Conservation (phyloP, 2,797 vertebrate genomes). For the Gambelia wislizenii region DNA sequence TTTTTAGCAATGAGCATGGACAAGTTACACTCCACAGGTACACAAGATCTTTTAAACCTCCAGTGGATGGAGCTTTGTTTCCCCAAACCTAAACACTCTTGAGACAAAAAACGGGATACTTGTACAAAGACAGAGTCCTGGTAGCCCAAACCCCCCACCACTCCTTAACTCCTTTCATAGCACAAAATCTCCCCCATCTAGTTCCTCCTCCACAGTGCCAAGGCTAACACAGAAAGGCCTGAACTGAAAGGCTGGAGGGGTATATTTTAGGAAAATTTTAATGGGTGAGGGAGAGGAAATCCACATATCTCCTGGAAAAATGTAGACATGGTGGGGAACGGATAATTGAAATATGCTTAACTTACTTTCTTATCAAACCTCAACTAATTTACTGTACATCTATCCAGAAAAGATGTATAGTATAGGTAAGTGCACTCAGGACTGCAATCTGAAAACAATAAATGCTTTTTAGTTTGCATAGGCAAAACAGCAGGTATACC, state of each 20-base stretch:
- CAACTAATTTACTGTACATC: neutral
- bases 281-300: neutral
- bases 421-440: neutral
- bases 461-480: neutral
- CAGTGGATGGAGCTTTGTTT: neutral
- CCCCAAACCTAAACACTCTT: neutral
- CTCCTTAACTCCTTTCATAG: neutral
- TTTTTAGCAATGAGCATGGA: neutral
- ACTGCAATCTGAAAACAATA: neutral
- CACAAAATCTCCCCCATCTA: neutral
- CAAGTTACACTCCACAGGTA: neutral
- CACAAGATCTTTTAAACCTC: neutral
- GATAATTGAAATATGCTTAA: neutral
- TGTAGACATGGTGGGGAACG: neutral
- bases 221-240: fast-evolving
- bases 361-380: neutral
- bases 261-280: neutral
- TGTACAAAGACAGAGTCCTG: fast-evolving
- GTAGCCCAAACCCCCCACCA: fast-evolving
- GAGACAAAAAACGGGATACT: neutral
- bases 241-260: fast-evolving
- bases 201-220: neutral
- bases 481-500: neutral
- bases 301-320: neutral
- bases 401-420: neutral